phyloP scores from a whole-genome alignment of 1,140 invertebrate genomes.

The Chelonus insularis region DNA sequence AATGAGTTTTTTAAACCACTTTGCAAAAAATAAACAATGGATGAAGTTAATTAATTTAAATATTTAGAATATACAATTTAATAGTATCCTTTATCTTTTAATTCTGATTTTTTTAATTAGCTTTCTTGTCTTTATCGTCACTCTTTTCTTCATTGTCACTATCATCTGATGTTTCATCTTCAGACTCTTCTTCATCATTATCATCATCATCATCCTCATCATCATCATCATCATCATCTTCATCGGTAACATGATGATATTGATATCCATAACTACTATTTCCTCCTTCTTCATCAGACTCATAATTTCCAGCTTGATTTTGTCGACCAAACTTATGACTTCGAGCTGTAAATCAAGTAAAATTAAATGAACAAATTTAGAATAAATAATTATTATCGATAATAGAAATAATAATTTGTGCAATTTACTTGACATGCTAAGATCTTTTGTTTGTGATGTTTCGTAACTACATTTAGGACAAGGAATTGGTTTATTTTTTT shows the following conservation, averaged over 20 bases:
- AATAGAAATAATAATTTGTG: slow-evolving; percentile 14
- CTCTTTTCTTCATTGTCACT: slow-evolving; percentile 40
- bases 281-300: slow-evolving; percentile 57
- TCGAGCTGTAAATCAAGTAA: slow-evolving; percentile 63
- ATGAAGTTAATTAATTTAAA: too few species aligned
- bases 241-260: slow-evolving; percentile 53
- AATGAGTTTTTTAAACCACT: too few species aligned
- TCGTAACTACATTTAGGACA: slow-evolving; percentile 94
- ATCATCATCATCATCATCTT: slow-evolving; percentile 60
- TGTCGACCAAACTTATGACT: slow-evolving; percentile 83
- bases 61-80: too few species aligned
- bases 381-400: slow-evolving; percentile 18
- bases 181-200: slow-evolving; percentile 53
- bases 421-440: slow-evolving; percentile 94
- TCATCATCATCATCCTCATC: slow-evolving; percentile 61
- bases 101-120: too few species aligned
- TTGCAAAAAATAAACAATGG: too few species aligned
- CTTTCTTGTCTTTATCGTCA: slow-evolving; percentile 26
- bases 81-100: too few species aligned
- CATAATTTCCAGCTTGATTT: slow-evolving; percentile 63
- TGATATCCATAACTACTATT: slow-evolving; percentile 49
- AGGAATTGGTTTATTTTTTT: slow-evolving; percentile 84
- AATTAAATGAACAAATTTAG: slow-evolving; percentile 7
- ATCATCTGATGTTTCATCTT: slow-evolving; percentile 42
- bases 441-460: slow-evolving; percentile 89